Evolutionary conservation across 2,797 vertebrate genomes (phyloP), one percentile per base, ranked within the genome.

Genomic region (Lepidocolaptes lacrymiger): DNA sequence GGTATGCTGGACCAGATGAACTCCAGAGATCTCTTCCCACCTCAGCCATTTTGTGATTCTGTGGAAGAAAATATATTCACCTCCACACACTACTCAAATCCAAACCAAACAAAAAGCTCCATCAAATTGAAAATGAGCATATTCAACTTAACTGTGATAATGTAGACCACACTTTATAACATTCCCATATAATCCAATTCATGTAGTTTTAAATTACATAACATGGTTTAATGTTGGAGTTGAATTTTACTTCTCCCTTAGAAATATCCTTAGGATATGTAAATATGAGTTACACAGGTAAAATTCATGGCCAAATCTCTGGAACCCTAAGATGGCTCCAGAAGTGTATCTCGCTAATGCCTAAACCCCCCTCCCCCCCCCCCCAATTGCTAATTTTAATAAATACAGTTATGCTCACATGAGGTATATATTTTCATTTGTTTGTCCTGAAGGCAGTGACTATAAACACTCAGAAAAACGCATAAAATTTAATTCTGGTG

Each of bases 301-400:
- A 58, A 84, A 54, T 43, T 46, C 32, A 58, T 34, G 30, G 22
- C 4, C 27, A 68, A 41, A 64, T 68, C 12, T 89, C 78, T 62
- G 34, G 14, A 58, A 43, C 5, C 10, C 5, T 39, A 64, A 63
- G n/a, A 34, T 27, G 7, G 27, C 26, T 51, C 17, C 17, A 54
- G 44, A 64, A 51, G 30, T 20, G 34, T 9, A 41, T 74, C 41
- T 36, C 74, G 23, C 11, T 69, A 69, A 51, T 27, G 30, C 17
- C 72, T 51, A 59, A 85, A 46, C 6, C 44, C 1, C 1, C 1
- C 5, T 11, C 8, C 39, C 39, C 14, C 6, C 44, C 1, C 1
- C 5, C 20, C 1, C 1, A 32, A 19, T 30, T 76, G 37, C 54
- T 63, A 10, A 26, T 68, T 54, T 55, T 41, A 61, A 37, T 55